phyloP scores from a whole-genome alignment of 2,113 vertebrate genomes.

The Pangasianodon gigas region DNA sequence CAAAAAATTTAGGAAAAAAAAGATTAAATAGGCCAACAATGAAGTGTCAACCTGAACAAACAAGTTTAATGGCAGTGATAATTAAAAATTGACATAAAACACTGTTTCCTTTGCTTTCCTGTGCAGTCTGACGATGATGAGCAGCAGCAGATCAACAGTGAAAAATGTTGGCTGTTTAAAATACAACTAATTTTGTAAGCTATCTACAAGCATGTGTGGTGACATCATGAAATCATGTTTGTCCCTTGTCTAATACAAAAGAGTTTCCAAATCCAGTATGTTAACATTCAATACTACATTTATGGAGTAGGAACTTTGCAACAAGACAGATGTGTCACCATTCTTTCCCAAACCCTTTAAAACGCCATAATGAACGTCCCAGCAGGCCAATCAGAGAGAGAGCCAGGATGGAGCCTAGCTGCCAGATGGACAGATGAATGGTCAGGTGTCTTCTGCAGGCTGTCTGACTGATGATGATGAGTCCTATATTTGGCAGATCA shows the following conservation, averaged over 20 bases:
- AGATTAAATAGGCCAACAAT: not conserved
- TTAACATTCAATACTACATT: not conserved
- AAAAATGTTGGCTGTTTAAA: not conserved
- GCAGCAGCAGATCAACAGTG: not conserved
- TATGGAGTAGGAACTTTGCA: not conserved
- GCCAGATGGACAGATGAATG: constrained; percentile 70
- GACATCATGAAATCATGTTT: not conserved
- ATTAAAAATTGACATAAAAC: not conserved
- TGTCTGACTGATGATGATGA: constrained; percentile 68
- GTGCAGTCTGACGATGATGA: too few relatives aligned
- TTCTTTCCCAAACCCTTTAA: constrained; percentile 12
- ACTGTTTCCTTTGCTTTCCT: not conserved
- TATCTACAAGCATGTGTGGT: not conserved
- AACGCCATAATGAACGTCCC: constrained; percentile 30
- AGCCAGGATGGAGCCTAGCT: constrained; percentile 51
- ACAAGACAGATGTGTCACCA: constrained; percentile 24
- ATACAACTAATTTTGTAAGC: not conserved
- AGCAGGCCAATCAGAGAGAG: constrained; percentile 33
- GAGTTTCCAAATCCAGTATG: not conserved
- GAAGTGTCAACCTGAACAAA: not conserved
- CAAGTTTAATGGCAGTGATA: not conserved
- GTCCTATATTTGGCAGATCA: constrained; percentile 71
- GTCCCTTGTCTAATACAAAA: not conserved
- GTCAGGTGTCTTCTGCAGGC: constrained; percentile 63
- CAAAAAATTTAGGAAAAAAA: not conserved